Conservation (phyloP, 2,888 invertebrate genomes). For the Eurytoma adleriae region DNA sequence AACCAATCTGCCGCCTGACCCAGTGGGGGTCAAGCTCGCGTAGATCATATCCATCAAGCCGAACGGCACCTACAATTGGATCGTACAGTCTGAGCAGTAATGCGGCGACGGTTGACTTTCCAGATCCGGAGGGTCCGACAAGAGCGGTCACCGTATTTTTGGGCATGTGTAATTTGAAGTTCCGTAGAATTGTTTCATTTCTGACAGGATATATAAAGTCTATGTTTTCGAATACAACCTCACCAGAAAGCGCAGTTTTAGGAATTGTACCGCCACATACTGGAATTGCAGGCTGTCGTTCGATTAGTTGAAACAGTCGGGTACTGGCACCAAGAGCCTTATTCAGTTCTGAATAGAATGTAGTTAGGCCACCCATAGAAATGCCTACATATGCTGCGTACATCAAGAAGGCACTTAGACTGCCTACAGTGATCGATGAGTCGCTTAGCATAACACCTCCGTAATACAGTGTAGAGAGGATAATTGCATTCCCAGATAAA, state of each 20-base stretch:
- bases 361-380: constrained; percentile 92
- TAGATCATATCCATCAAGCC: constrained; percentile 88
- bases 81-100: constrained; percentile 92
- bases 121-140: constrained; percentile 95
- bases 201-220: constrained; percentile 85
- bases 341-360: constrained; percentile 95
- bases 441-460: constrained; percentile 93
- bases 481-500: constrained; percentile 92
- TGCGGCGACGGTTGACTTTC: constrained; percentile 94
- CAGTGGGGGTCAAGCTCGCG: constrained; percentile 87
- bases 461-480: constrained; percentile 93
- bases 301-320: constrained; percentile 92
- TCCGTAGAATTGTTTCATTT: constrained; percentile 80
- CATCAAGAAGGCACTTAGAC: constrained; percentile 93
- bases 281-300: constrained; percentile 87
- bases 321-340: constrained; percentile 94
- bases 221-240: constrained; percentile 86
- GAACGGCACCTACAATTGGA: constrained; percentile 83
- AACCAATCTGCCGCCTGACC: constrained; percentile 91
- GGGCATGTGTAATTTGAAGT: constrained; percentile 82
- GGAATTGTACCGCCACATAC: constrained; percentile 78
- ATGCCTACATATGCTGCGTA: constrained; percentile 97
- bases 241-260: constrained; percentile 78
- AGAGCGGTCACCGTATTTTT: constrained; percentile 87
- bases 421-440: constrained; percentile 88